These are phyloP conservation scores for Staurois parvus DNA, from an alignment of 2,797 vertebrate genomes.

Conservation along the genomic window DNA sequence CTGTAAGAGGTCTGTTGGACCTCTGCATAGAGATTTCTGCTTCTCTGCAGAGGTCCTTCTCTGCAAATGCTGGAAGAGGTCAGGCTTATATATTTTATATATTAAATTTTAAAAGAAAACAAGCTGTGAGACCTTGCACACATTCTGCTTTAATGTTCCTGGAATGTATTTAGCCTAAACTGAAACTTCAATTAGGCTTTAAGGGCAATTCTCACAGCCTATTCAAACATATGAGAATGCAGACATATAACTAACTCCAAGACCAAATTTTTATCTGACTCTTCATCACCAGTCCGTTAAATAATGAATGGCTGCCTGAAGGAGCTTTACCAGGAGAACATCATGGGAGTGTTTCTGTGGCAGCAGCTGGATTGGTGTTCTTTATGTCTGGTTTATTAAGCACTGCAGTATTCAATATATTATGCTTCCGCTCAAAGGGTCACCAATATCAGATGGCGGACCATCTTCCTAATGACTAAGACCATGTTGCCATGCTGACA, in stretches of 20 bases:
- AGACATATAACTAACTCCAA: neutral
- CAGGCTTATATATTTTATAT: too few relatives aligned
- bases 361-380: neutral
- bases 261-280: neutral
- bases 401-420: conserved; percentile 8
- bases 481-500: conserved; percentile 37
- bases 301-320: neutral
- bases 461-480: conserved; percentile 20
- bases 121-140: too few relatives aligned
- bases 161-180: too few relatives aligned
- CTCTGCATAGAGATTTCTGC: too few relatives aligned
- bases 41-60: too few relatives aligned
- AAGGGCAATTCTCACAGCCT: neutral
- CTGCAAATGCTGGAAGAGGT: too few relatives aligned
- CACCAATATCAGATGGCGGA: conserved; percentile 39
- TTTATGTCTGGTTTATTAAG: neutral
- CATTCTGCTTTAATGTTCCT: too few relatives aligned
- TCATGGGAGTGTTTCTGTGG: neutral
- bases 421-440: conserved; percentile 12
- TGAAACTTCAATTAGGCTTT: too few relatives aligned
- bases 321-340: neutral
- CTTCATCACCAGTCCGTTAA: neutral
- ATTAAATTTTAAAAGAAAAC: too few relatives aligned
- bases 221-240: neutral
- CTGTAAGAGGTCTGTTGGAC: too few relatives aligned